phyloP scores from a whole-genome alignment of 2,888 invertebrate species.

The Epinotia nisella region DNA sequence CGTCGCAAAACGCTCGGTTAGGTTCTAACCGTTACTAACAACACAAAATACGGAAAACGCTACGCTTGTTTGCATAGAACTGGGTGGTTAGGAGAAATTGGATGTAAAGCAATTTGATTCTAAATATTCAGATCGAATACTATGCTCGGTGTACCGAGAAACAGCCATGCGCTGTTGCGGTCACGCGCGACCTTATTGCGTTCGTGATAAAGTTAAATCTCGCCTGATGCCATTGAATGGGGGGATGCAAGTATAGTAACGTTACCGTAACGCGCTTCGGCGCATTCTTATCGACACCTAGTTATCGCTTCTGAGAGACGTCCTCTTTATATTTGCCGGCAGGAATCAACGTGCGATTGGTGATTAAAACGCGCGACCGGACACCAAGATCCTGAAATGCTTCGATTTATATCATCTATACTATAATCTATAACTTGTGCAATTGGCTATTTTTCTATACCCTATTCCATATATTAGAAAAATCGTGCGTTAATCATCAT shows the following conservation, averaged over 20 bases:
- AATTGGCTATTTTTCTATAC: no score
- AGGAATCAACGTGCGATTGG: background rate
- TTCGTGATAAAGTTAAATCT: conserved; percentile 53
- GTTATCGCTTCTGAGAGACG: conserved; percentile 28
- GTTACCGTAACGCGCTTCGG: conserved; percentile 13
- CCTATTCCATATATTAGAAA: no score
- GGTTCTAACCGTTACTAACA: conserved; percentile 20
- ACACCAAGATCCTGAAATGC: no score
- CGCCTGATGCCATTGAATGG: background rate
- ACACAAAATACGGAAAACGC: conserved; percentile 35
- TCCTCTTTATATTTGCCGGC: conserved; percentile 20
- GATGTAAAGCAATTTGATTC: conserved; percentile 58
- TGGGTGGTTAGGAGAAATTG: conserved; percentile 68
- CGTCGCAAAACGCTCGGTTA: background rate
- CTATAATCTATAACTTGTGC: no score
- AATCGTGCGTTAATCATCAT: no score
- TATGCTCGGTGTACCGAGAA: conserved; percentile 72
- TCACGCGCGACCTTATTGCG: conserved; percentile 45
- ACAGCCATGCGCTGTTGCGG: conserved; percentile 50
- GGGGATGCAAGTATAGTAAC: conserved; percentile 8
- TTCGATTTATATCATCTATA: no score
- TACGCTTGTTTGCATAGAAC: conserved; percentile 47
- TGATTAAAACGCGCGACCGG: background rate
- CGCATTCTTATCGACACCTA: conserved; percentile 39
- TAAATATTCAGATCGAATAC: conserved; percentile 70